Percentiles rank a stretch among this genome's conserved stretches.
These are phyloP conservation scores for Boleophthalmus pectinirostris DNA, from an alignment of 2,113 vertebrate genomes.

Conservation along the genomic window DNA sequence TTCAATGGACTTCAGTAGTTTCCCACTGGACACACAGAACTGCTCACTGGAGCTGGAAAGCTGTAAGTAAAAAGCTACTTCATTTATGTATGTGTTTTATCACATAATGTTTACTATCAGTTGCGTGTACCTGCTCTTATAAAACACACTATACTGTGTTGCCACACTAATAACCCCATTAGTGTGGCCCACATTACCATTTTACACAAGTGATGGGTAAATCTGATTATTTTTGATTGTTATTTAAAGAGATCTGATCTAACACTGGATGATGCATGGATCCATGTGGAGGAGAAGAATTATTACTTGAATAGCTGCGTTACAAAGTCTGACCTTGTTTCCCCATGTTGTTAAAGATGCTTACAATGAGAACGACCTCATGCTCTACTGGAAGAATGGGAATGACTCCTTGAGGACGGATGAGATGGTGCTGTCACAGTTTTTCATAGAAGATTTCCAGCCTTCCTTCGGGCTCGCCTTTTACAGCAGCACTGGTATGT, in stretches of 20 bases:
- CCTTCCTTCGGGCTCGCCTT: constrained; percentile 90
- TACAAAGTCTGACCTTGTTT: constrained; percentile 40
- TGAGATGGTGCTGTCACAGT: constrained; percentile 90
- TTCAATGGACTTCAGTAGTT: constrained; percentile 93
- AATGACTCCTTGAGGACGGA: constrained; percentile 91
- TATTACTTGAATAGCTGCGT: neutral
- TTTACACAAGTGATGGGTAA: constrained; percentile 5
- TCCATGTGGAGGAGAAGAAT: constrained; percentile 51
- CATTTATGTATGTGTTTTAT: neutral
- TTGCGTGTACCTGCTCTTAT: neutral
- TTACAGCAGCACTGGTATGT: constrained; percentile 93
- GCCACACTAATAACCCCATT: constrained; percentile 2
- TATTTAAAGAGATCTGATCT: constrained; percentile 17
- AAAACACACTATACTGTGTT: neutral
- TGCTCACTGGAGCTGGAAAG: constrained; percentile 93
- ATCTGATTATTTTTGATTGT: neutral
- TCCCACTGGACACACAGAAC: constrained; percentile 93
- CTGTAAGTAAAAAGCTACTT: constrained; percentile 81
- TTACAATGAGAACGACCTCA: constrained; percentile 91
- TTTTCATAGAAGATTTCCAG: constrained; percentile 92
- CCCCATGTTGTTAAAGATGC: constrained; percentile 82
- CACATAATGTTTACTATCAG: neutral
- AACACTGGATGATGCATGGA: constrained; percentile 27
- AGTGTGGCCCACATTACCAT: constrained; percentile 3
- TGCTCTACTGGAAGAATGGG: constrained; percentile 92